A percentile compares a stretch with the other conserved stretches of the same genome.
Conservation (phyloP, 1,140 invertebrate genomes). For the Diprion similis region DNA sequence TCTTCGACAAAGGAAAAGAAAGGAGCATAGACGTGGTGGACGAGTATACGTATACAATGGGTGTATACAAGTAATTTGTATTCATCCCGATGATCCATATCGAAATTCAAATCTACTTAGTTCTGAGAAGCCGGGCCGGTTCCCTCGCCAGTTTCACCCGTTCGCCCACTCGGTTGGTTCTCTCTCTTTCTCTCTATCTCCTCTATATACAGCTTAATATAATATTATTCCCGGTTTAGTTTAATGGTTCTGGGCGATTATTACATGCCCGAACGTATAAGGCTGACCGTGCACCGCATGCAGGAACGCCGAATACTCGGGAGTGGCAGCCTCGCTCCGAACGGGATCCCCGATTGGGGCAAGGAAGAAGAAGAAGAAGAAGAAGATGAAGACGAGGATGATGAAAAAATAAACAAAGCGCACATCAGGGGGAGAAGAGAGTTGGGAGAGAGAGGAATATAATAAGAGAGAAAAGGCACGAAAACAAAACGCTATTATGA, state of each 20-base stretch:
- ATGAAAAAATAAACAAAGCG: slow-evolving; percentile 1
- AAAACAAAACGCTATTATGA: slow-evolving; percentile 59
- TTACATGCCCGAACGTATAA: slow-evolving; percentile 47
- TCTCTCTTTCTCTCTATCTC: slow-evolving; percentile 14
- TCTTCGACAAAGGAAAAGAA: too few species aligned
- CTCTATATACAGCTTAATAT: slow-evolving; percentile 56
- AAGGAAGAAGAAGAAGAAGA: background rate
- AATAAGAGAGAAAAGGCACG: slow-evolving; percentile 42
- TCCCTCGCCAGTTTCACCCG: slow-evolving; percentile 12
- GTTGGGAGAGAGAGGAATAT: slow-evolving; percentile 24
- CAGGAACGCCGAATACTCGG: slow-evolving; percentile 20
- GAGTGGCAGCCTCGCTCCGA: background rate
- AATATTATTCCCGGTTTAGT: slow-evolving; percentile 65
- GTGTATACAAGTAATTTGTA: slow-evolving; percentile 65
- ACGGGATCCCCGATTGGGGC: background rate
- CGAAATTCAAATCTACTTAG: slow-evolving; percentile 66
- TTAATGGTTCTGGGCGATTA: slow-evolving; percentile 63
- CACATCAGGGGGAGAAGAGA: slow-evolving; percentile 16
- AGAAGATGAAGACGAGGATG: background rate
- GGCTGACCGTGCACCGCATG: slow-evolving; percentile 16
- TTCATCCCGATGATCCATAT: slow-evolving; percentile 64
- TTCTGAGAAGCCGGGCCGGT: slow-evolving; percentile 54
- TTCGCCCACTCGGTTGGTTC: slow-evolving; percentile 29
- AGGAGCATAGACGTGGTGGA: slow-evolving; percentile 24
- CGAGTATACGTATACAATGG: slow-evolving; percentile 33